Evolutionary conservation across 2,888 invertebrate species (phyloP), one percentile per base, ranked within the genome.

Genomic region (Campopleginae sp.): DNA sequence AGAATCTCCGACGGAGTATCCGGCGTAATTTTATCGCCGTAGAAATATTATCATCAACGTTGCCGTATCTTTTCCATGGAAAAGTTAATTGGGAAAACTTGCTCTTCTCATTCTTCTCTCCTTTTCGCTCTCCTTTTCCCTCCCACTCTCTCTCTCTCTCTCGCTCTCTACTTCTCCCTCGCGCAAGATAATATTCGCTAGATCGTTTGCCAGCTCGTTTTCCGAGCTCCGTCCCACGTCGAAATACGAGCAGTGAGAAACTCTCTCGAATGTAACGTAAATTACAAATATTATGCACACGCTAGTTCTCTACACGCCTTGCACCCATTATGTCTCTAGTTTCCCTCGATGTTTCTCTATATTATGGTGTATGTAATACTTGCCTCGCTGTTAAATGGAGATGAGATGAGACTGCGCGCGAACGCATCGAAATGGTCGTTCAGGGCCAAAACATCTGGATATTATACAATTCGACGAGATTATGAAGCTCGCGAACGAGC

Each of bases 111-210:
- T n/a, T 8, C 10, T 42, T 27, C 48, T 46, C 27, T 14, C 7
- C 5, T 0, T 65, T 0, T 12, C 23, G 2, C 54, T 27, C 10
- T 27, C 46, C 31, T 27, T 12, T n/a, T 14, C 27, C 8, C 70
- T 46, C 2, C n/a, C n/a, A n/a, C n/a, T 10, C 1, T 65, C 2
- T 12, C 23, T 10, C 54, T 27, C 10, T 27, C 46, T 46, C 46
- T 12, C 27, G 5, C 27, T 17, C 70, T 46, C 2, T 17, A 6
- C 38, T 8, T 65, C 12, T 74, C 58, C 54, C 14, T 81, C 82
- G 75, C 85, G 86, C 86, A 77, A 85, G 71, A 88, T 87, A 87
- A 88, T 89, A 85, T 87, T 87, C 82, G 86, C 88, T 82, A 78
- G 84, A 83, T 63, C 70, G 66, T 72, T 82, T 80, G 68, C 82